phyloP scores from a whole-genome alignment of 2,888 invertebrate species.

The Temnothorax rugatulus region DNA sequence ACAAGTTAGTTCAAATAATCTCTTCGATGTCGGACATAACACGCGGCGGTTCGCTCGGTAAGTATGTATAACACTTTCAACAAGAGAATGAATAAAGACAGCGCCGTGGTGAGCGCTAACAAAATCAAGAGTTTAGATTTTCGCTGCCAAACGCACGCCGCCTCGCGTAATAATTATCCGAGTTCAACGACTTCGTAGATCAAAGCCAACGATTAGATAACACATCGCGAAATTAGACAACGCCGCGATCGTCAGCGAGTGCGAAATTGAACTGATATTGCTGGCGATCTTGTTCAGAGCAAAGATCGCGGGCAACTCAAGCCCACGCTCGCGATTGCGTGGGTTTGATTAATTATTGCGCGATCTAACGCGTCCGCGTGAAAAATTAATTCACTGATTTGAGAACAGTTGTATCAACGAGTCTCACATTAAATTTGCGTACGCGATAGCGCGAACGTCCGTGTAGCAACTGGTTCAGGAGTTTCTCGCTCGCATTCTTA shows the following conservation, averaged over 20 bases:
- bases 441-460: not conserved
- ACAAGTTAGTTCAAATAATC: slow-evolving; percentile 24
- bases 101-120: slow-evolving; percentile 51
- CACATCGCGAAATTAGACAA: slow-evolving; percentile 29
- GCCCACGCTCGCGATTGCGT: not conserved
- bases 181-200: slow-evolving; percentile 49
- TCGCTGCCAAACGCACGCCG: slow-evolving; percentile 56
- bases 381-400: slow-evolving; percentile 23
- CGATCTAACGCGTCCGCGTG: slow-evolving; percentile 1
- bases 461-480: slow-evolving; percentile 17
- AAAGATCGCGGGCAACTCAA: not conserved
- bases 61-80: not conserved
- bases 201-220: slow-evolving; percentile 52
- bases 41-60: not conserved
- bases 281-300: not conserved
- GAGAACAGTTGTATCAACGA: not conserved
- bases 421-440: slow-evolving; percentile 17
- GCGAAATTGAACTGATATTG: not conserved
- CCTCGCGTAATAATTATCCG: slow-evolving; percentile 28
- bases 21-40: not conserved
- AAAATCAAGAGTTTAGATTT: slow-evolving; percentile 66
- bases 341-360: slow-evolving; percentile 30
- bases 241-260: not conserved
- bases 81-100: slow-evolving; percentile 51
- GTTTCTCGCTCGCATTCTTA: slow-evolving; percentile 17